Base-by-base conservation (phyloP, 2,888 invertebrate species). In the Rotaria macrura region DNA sequence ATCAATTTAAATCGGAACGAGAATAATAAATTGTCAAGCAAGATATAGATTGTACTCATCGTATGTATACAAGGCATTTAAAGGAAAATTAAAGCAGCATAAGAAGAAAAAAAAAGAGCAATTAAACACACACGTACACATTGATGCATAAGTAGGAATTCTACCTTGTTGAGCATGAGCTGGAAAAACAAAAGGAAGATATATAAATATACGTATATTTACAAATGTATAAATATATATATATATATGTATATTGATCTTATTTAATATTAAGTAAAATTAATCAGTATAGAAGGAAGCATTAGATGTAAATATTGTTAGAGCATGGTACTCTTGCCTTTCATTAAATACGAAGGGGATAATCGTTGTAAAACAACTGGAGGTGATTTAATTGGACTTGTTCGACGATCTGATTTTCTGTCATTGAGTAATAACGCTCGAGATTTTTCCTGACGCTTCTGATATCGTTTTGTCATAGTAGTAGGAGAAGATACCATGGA, bases 241-340 rank as follows among this genome's bases (percentile, higher is more conserved):
- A 49, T 49, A 17, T 12, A 49, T 12, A 17, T 49, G 4, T 49
- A 6, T 52, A 23, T 52, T 52, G 2, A 20, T 20, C 5, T 20
- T 52, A 23, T 52, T 52, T 23, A 52, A 52, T 52, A 52, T 52
- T 52, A 29, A 29, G 29, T 57, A 25, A 57, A 20, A 65, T 65
- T 34, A 34, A 65, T 65, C 34, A 34, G 38, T 65, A 38, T 34
- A 20, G 65, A 65, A 65, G 34, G 34, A 65, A 65, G 65, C 65
- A 65, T 65, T 65, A 65, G 34, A 65, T 65, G 20, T 34, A 34
- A 65, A 65, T 34, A 65, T n/a, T 65, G 65, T 65, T 65, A 65
- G 65, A 65, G 65, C 65, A 14, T 47, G 47, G 65, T 65, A 65
- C 65, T 65, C 65, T 65, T 65, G 65, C 65, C 65, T 65, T 65